Base-by-base conservation (phyloP, 2,113 vertebrate genomes). In the Catharus minimus region DNA sequence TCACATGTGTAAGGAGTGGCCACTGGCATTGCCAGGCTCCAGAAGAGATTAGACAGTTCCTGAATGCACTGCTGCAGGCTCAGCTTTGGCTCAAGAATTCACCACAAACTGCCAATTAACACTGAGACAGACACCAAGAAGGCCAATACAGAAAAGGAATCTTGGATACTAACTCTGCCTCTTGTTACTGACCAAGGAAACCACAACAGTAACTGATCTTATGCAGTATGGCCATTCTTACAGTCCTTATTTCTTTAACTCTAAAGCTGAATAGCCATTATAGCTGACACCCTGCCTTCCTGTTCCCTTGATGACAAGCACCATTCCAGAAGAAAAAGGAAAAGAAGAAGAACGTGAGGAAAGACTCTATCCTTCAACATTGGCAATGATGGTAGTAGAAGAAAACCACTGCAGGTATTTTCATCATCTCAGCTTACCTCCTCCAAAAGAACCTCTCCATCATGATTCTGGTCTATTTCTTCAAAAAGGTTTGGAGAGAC, bases 401-500 rank as follows among this genome's bases (percentile, higher is more conserved):
- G 47, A 80, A 89, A 90, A 60, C 12, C 30, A 46, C 38, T 26
- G 30, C 47, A 86, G 33, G 11, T 8, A 2, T 20, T 60, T 9
- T 38, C 24, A 15, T 7, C 14, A 4, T 46, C 44, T 71, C 53
- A 56, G 33, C 73, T 97, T 97, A 99, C 99, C 99, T 99, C 99
- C 68, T 98, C 97, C 22, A 97, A 76, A 88, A 98, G 97, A 96
- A 99, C 98, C 44, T 98, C 95, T 72, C 97, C 94, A 24, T 99
- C 95, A 3, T 97, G 94, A 77, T 99, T 97, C 82, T 95, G 98
- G 96, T 99, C 99, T 90, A 99, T 99, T 92, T 99, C 98, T 75
- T 97, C 97, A 91, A 99, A 99, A 39, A 99, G 98, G 79, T 99
- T 98, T 7, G 98, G 97, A 9, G 98, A 98, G 33, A 99, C 99